These are phyloP conservation scores for Plusia festucae DNA, from an alignment of 2,888 invertebrate genomes.

Conservation along the genomic window DNA sequence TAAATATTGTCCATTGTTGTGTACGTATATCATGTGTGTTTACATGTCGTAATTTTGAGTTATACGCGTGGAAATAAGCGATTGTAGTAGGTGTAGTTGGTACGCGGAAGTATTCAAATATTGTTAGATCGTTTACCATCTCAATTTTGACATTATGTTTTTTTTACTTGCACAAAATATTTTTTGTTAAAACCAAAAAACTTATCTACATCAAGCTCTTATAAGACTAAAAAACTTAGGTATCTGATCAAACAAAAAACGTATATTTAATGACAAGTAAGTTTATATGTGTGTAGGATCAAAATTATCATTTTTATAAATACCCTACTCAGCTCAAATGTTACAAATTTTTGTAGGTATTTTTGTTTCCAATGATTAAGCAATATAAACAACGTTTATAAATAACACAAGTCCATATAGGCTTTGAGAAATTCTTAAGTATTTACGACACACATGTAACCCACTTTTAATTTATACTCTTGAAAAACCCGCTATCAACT, in stretches of 20 bases:
- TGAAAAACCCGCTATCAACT: not conserved
- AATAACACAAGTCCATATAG: no score
- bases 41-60: constrained; percentile 22
- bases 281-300: no score
- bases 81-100: not conserved
- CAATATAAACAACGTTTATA: no score
- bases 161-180: not conserved
- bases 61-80: constrained; percentile 3
- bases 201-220: no score
- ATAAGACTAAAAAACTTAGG: no score
- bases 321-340: no score
- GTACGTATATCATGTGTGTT: constrained; percentile 14
- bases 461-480: not conserved
- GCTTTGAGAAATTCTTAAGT: not conserved
- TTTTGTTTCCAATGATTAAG: no score
- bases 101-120: constrained; percentile 32
- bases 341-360: no score
- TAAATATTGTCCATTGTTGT: constrained; percentile 25
- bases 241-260: no score
- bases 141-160: not conserved
- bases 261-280: no score
- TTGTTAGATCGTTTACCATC: not conserved
- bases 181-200: not conserved
- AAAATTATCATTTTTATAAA: no score
- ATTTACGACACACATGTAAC: not conserved